These are phyloP conservation scores for Oncopeltus fasciatus DNA, from an alignment of 1,140 invertebrate genomes.

Conservation along the genomic window DNA sequence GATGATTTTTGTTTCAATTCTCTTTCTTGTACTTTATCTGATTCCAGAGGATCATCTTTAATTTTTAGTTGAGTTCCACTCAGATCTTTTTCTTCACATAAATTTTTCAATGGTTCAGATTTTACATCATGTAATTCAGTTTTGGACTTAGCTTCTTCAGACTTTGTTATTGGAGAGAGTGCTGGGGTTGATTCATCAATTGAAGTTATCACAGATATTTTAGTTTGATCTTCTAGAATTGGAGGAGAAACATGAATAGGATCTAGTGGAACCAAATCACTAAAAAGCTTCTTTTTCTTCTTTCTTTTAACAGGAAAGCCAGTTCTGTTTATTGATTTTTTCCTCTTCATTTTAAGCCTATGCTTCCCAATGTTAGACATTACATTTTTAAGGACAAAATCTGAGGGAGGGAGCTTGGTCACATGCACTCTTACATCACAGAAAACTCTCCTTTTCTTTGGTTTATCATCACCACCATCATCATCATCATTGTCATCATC, in stretches of 20 bases:
- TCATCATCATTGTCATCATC: no score
- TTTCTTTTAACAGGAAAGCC: conserved; percentile 73
- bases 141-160: conserved; percentile 36
- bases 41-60: no score
- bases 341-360: conserved; percentile 35
- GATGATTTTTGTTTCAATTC: conserved; percentile 16
- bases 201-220: conserved; percentile 1
- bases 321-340: conserved; percentile 66
- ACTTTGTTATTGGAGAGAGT: conserved; percentile 36
- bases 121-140: conserved; percentile 30
- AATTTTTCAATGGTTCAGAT: neutral
- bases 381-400: conserved; percentile 28
- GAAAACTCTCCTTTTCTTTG: conserved; percentile 37
- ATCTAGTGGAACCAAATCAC: conserved; percentile 19
- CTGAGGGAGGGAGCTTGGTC: conserved; percentile 32
- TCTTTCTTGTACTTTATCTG: conserved; percentile 22
- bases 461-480: no score
- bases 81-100: neutral
- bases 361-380: conserved; percentile 8
- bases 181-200: conserved; percentile 16
- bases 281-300: conserved; percentile 54
- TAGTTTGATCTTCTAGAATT: conserved; percentile 27
- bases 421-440: conserved; percentile 38
- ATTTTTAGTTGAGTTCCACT: no score
- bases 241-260: conserved; percentile 23